These are phyloP conservation scores for Tragelaphus imberbis DNA, from an alignment of 2,113 vertebrate genomes.

Conservation along the genomic window DNA sequence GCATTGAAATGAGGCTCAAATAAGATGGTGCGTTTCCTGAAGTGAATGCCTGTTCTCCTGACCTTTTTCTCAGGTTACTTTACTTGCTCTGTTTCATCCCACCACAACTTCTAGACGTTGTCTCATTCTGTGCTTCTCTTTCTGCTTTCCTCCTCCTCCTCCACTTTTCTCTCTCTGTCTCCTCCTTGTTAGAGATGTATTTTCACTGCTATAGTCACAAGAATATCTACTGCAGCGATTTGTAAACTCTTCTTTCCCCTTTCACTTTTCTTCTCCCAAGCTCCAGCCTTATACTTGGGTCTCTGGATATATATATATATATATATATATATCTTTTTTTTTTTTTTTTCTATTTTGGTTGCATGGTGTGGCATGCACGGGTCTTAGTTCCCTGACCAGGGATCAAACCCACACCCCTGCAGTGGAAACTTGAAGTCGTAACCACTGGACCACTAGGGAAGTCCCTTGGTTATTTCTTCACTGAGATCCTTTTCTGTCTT, in stretches of 20 bases:
- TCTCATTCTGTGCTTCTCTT: background rate
- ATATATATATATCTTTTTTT: background rate
- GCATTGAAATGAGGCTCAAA: background rate
- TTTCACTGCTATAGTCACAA: background rate
- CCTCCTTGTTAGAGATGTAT: background rate
- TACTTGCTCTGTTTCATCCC: background rate
- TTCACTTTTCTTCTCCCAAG: background rate
- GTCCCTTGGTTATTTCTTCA: background rate
- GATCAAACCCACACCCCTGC: background rate
- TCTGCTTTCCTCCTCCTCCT: background rate
- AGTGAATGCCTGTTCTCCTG: background rate
- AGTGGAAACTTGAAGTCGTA: background rate
- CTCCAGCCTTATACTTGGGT: background rate
- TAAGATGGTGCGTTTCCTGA: background rate
- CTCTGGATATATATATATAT: background rate
- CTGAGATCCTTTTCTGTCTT: background rate
- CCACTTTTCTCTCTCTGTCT: background rate
- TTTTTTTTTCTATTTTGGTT: background rate
- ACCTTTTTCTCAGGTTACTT: background rate
- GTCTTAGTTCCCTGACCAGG: background rate
- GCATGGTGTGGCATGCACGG: background rate
- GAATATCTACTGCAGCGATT: background rate
- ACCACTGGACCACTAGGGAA: background rate
- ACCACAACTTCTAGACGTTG: background rate
- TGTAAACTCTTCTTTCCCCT: background rate